Percentiles rank a stretch among this genome's conserved stretches.
phyloP scores from a whole-genome alignment of 1,140 invertebrate genomes.

The Venturia canescens region DNA sequence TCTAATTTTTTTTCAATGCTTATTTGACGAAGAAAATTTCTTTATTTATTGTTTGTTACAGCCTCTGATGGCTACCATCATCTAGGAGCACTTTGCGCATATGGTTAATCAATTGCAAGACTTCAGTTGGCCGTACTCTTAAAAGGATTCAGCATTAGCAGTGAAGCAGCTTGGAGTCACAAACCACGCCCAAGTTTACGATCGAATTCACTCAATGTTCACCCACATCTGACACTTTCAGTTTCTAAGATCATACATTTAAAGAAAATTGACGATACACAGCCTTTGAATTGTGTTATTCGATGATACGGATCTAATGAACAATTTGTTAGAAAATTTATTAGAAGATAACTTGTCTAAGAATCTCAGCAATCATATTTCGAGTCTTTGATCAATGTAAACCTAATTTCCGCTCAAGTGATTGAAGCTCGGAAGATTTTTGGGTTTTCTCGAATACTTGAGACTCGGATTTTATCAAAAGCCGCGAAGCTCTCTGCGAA shows the following conservation, averaged over 20 bases:
- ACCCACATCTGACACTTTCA: too few relatives aligned
- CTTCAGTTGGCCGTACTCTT: neutral
- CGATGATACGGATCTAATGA: too few relatives aligned
- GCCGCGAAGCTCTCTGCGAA: neutral
- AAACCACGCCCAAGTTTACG: neutral
- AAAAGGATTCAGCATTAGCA: neutral
- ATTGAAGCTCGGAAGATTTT: neutral
- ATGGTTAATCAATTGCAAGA: constrained; percentile 50
- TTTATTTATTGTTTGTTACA: constrained; percentile 50
- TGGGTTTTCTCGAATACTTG: neutral
- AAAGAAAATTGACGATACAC: neutral
- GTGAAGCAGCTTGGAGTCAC: neutral
- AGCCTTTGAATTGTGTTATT: too few relatives aligned
- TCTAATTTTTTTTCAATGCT: too few relatives aligned
- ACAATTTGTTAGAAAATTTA: neutral
- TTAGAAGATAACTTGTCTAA: too few relatives aligned
- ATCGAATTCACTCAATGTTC: neutral
- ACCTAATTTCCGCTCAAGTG: neutral
- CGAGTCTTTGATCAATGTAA: neutral
- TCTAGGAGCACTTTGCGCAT: constrained; percentile 67
- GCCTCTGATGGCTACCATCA: constrained; percentile 65
- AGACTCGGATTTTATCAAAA: neutral
- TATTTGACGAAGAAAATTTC: constrained; percentile 1
- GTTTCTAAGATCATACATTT: neutral
- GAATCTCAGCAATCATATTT: neutral